Evolutionary conservation across 2,797 vertebrate species (phyloP).

Genomic region (Megaceryle alcyon): DNA sequence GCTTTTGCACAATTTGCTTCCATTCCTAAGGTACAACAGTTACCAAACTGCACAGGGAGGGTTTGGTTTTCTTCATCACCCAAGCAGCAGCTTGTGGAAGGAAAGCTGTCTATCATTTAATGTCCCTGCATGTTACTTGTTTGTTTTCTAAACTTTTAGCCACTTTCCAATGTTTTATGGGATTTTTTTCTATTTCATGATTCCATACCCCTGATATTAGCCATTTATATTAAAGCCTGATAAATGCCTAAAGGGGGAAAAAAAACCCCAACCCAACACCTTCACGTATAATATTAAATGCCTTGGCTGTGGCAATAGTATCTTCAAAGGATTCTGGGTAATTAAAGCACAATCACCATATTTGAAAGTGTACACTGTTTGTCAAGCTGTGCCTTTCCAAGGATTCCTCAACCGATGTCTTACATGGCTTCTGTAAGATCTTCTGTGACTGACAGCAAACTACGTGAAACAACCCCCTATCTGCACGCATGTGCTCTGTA

Average conservation of each 20-base stretch:
- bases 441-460: not conserved
- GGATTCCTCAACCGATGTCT: not conserved
- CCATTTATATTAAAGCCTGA: not conserved
- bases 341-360: not conserved
- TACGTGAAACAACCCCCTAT: not conserved
- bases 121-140: not conserved
- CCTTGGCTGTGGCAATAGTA: not conserved
- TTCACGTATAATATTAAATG: not conserved
- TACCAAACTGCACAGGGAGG: not conserved
- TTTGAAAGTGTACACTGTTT: not conserved
- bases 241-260: not conserved
- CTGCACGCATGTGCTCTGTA: not conserved
- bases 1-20: not conserved
- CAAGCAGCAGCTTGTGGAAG: not conserved
- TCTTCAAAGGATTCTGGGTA: not conserved
- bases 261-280: not conserved
- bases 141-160: slow-evolving; percentile 23
- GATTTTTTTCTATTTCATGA: not conserved
- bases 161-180: not conserved
- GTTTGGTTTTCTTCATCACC: not conserved
- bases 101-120: not conserved
- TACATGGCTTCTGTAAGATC: not conserved
- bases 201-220: not conserved
- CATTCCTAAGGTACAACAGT: not conserved
- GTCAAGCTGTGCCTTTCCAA: slow-evolving; percentile 15